Evolutionary conservation across 1,140 invertebrate species (phyloP).

Genomic region (Holcopasites calliopsidis): DNA sequence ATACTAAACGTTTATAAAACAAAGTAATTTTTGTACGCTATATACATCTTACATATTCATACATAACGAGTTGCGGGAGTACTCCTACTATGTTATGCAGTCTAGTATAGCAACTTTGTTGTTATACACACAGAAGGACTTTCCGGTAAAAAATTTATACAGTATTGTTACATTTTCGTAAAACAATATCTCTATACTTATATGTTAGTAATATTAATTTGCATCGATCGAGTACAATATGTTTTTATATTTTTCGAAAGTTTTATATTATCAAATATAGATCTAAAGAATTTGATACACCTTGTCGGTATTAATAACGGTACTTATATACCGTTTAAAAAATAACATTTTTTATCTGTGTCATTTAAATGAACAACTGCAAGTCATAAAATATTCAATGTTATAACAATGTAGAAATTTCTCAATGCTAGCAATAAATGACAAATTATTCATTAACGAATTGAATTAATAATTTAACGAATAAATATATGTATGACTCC

Average conservation of each 20-base stretch:
- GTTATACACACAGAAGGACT: not conserved
- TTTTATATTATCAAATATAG: slow-evolving; percentile 13
- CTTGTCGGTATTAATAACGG: not conserved
- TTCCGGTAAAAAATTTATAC: not conserved
- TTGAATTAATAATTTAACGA: not conserved
- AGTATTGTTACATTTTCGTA: slow-evolving; percentile 15
- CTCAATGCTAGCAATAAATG: not conserved
- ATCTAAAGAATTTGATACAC: slow-evolving; percentile 7
- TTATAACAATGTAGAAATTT: not conserved
- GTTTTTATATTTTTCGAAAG: not conserved
- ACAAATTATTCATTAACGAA: slow-evolving; percentile 9
- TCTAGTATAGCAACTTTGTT: not conserved
- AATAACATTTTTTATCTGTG: not conserved
- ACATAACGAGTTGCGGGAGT: not conserved
- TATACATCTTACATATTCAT: not conserved
- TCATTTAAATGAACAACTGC: not conserved
- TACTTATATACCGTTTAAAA: too few relatives aligned
- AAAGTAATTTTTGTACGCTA: slow-evolving; percentile 11
- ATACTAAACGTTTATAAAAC: slow-evolving; percentile 18
- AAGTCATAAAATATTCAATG: not conserved
- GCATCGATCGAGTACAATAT: not conserved
- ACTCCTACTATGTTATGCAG: not conserved
- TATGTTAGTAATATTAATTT: slow-evolving; percentile 10
- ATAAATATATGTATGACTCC: slow-evolving; percentile 9
- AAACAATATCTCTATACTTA: not conserved